Evolutionary conservation across 2,888 invertebrate genomes (phyloP).

Genomic region (Agapostemon virescens): DNA sequence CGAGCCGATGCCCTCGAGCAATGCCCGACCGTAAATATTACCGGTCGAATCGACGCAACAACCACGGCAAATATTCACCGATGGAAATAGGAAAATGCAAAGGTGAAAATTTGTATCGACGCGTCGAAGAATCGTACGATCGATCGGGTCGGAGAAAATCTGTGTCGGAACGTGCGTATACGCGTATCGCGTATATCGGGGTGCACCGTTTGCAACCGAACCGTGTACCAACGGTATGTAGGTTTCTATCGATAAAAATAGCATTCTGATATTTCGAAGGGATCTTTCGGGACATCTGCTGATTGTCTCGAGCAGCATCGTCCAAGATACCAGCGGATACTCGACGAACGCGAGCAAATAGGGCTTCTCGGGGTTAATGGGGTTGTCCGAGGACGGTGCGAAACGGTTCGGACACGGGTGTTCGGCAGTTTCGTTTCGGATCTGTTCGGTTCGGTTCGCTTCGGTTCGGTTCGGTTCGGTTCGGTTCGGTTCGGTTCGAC

Average conservation of each 20-base stretch:
- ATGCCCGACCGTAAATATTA: not conserved
- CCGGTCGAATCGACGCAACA: not conserved
- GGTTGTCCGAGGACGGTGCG: not conserved
- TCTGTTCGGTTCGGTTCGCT: conserved; percentile 2
- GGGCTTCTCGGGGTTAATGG: not conserved
- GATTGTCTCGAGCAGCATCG: conserved; percentile 22
- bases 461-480: not conserved
- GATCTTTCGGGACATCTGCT: conserved; percentile 59
- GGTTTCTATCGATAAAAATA: conserved; percentile 78
- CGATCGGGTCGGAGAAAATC: conserved; percentile 67
- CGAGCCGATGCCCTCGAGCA: not conserved
- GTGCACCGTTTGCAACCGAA: conserved; percentile 37
- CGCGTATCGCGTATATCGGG: conserved; percentile 13
- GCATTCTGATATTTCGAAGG: conserved; percentile 77
- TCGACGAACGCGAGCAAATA: not conserved
- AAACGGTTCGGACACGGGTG: not conserved
- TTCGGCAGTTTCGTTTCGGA: not conserved
- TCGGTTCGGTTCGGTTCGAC: conserved; percentile 2
- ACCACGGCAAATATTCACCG: not conserved
- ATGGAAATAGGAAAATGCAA: not conserved
- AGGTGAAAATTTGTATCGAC: too few relatives aligned
- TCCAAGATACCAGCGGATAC: not conserved
- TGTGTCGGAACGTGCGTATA: conserved; percentile 50
- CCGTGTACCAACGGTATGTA: conserved; percentile 72
- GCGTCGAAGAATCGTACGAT: conserved; percentile 58